These are phyloP conservation scores for Porites evermanni DNA, from an alignment of 92 coral and sea anemone species.

Conservation along the genomic window DNA sequence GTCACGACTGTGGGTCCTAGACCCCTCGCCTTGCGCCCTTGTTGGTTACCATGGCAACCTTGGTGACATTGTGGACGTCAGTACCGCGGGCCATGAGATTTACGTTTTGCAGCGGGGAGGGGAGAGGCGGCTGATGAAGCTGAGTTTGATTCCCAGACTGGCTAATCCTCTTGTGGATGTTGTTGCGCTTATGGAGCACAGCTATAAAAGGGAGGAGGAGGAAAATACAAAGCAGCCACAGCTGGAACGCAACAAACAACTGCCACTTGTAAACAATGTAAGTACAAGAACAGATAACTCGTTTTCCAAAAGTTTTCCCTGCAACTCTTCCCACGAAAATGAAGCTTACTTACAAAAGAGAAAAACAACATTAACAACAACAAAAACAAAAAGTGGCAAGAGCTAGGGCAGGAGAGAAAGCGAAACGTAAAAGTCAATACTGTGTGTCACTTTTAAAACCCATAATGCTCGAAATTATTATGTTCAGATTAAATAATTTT, in stretches of 20 bases:
- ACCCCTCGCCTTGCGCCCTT: slow-evolving; percentile 83
- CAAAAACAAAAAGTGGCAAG: too few species aligned
- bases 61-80: slow-evolving; percentile 84
- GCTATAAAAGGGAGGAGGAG: slow-evolving; percentile 19
- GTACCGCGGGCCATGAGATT: slow-evolving; percentile 91
- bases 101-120: slow-evolving; percentile 79
- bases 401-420: too few species aligned
- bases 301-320: too few species aligned
- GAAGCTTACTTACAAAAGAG: too few species aligned
- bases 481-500: too few species aligned
- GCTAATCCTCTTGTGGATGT: slow-evolving; percentile 78
- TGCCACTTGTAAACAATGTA: background rate
- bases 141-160: slow-evolving; percentile 77
- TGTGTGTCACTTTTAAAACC: too few species aligned
- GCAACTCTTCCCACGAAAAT: too few species aligned
- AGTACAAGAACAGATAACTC: background rate
- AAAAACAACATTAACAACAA: too few species aligned
- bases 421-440: too few species aligned
- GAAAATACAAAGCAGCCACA: background rate
- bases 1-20: slow-evolving; percentile 88
- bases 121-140: slow-evolving; percentile 71
- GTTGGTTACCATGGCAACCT: slow-evolving; percentile 84
- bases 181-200: slow-evolving; percentile 32
- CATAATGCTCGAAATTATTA: too few species aligned
- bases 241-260: background rate